Conservation (phyloP, 2,113 vertebrate species). For the Ctenodactylus gundi region DNA sequence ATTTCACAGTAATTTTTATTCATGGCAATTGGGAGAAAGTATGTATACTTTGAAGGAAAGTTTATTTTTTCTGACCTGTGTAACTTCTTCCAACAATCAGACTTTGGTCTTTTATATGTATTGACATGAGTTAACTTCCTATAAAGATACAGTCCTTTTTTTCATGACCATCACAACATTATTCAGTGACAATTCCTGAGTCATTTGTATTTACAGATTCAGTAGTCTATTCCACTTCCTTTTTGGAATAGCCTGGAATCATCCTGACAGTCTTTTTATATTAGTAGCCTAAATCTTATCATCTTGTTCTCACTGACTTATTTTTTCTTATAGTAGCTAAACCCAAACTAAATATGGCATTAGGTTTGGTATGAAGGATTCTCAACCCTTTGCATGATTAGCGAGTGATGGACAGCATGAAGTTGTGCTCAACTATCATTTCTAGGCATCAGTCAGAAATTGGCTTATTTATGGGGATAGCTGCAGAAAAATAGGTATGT, state of each 20-base stretch:
- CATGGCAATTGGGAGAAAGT: not conserved
- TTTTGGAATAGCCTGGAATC: not conserved
- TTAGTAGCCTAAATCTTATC: not conserved
- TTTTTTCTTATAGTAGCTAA: conserved; percentile 50
- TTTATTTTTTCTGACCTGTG: not conserved
- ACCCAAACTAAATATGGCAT: not conserved
- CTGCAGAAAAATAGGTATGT: not conserved
- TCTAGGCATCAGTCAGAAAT: conserved; percentile 27
- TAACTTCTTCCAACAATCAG: not conserved
- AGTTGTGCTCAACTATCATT: conserved; percentile 13
- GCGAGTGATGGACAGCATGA: not conserved
- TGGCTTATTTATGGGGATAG: not conserved
- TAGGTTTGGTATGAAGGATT: conserved; percentile 33
- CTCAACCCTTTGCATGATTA: conserved; percentile 58
- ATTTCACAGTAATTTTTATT: not conserved
- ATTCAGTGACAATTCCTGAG: not conserved
- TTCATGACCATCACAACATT: not conserved
- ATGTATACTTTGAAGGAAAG: not conserved
- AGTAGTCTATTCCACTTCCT: not conserved
- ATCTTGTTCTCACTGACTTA: not conserved
- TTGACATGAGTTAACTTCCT: not conserved
- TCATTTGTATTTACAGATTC: conserved; percentile 15
- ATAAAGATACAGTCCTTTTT: not conserved
- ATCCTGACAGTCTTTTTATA: conserved; percentile 20
- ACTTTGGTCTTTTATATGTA: not conserved